Evolutionary conservation across 2,888 invertebrate genomes (phyloP), one percentile per base, ranked within the genome.

Genomic region (Rhingia campestris): DNA sequence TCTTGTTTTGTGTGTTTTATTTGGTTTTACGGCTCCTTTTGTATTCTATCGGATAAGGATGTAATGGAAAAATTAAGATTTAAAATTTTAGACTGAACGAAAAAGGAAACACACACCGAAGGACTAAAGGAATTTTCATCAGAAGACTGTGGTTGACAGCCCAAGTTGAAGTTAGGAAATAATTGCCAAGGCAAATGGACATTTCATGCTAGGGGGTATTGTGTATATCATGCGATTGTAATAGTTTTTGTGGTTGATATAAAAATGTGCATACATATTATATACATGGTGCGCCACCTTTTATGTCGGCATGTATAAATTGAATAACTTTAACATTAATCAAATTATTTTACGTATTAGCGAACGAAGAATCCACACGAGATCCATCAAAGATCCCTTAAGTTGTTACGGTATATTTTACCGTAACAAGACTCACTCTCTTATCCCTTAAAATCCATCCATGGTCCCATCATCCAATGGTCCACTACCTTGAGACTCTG

Each of bases 31-130:
- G 49, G 39, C 37, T 58, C 22, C 58, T 59, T 75, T 63, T 63
- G 56, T 56, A 45, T 35, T 63, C 56, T 63, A 54, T 67, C 58
- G 41, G 39, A 67, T 66, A 66, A 75, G 58, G 58, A 75, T 58
- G 54, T n/a, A 47, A 12, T 56, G 12, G 10, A 32, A 74, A 39
- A 43, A 59, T 59, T 35, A 75, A 67, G 74, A 74, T 66, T 56
- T 66, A 41, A 58, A 66, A 61, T 64, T 51, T 37, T 51, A 22
- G 43, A 51, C 32, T 45, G 51, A 53, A 49, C 35, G 6, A 14
- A 30, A 35, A n/a, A 4, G 9, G 41, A 56, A 49, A n/a, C 4
- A 22, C 3, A 35, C 4, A 32, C 4, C 14, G 30, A 12, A 6
- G 33, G 12, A 49, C 5, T 7, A 39, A 39, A 12, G 45, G 30